These are phyloP conservation scores for Margaritifera margaritifera DNA, from an alignment of 2,888 invertebrate genomes.

Conservation along the genomic window DNA sequence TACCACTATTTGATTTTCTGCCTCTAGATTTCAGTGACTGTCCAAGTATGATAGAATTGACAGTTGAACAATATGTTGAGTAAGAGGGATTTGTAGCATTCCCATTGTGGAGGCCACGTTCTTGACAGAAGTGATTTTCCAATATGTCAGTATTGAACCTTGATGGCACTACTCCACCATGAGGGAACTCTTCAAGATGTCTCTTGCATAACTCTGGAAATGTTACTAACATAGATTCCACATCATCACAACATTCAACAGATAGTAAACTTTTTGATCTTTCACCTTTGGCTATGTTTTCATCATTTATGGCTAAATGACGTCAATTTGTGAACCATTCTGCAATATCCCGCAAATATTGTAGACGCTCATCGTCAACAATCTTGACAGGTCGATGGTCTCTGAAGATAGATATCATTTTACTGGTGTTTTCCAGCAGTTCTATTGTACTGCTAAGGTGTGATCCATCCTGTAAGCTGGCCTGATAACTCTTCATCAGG, in stretches of 20 bases:
- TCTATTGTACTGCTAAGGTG: constrained; percentile 8
- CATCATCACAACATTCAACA: constrained; percentile 11
- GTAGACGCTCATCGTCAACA: constrained; percentile 2
- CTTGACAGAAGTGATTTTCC: too few species aligned
- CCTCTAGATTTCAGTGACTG: too few species aligned
- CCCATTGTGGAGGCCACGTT: too few species aligned
- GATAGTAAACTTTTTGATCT: constrained; percentile 4
- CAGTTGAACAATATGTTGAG: too few species aligned
- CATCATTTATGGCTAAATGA: constrained; percentile 3
- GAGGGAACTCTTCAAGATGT: too few species aligned
- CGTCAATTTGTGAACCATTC: constrained; percentile 15
- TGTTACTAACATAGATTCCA: neutral
- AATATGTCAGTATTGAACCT: too few species aligned
- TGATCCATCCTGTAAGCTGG: neutral
- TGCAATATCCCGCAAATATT: constrained; percentile 1
- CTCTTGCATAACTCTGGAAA: constrained; percentile 12
- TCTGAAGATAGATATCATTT: constrained; percentile 11
- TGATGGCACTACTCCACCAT: too few species aligned
- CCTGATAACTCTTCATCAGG: constrained; percentile 10
- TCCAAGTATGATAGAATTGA: too few species aligned
- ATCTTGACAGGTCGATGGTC: constrained; percentile 2
- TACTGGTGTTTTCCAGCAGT: constrained; percentile 12
- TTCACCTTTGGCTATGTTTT: constrained; percentile 1
- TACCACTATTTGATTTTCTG: too few species aligned
- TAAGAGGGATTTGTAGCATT: too few species aligned